Percentiles rank a stretch among this genome's conserved stretches.
These are phyloP conservation scores for Podarcis raffonei DNA, from an alignment of 2,113 vertebrate genomes.

Conservation along the genomic window DNA sequence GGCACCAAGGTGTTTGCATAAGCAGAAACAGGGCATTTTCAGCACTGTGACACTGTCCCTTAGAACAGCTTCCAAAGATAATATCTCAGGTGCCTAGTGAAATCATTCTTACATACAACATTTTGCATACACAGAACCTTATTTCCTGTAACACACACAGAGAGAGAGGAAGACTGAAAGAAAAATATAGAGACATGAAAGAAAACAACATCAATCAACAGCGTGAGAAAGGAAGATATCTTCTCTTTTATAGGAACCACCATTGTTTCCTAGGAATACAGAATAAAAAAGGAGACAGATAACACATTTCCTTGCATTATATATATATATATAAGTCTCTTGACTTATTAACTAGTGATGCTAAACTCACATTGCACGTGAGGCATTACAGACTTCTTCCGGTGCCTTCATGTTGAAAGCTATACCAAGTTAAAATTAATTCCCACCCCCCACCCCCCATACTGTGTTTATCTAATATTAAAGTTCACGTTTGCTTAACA, in stretches of 20 bases:
- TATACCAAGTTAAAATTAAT: constrained; percentile 70
- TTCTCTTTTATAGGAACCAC: constrained; percentile 71
- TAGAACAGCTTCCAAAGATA: constrained; percentile 63
- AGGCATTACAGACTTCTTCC: constrained; percentile 57
- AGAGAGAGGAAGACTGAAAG: constrained; percentile 29
- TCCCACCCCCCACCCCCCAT: constrained; percentile 76
- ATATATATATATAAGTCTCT: constrained; percentile 70
- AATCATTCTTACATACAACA: constrained; percentile 52
- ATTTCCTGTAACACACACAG: constrained; percentile 64
- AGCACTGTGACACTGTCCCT: constrained; percentile 50
- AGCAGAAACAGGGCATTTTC: constrained; percentile 51
- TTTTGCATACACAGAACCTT: constrained; percentile 62
- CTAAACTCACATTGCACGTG: constrained; percentile 60
- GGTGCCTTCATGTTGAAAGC: constrained; percentile 71
- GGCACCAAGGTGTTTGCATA: constrained; percentile 37
- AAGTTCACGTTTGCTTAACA: constrained; percentile 83
- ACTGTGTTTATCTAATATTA: constrained; percentile 78
- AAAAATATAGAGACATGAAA: constrained; percentile 68
- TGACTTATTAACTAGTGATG: constrained; percentile 72
- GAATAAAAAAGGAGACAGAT: constrained; percentile 62
- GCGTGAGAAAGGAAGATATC: constrained; percentile 69
- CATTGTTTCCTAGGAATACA: constrained; percentile 75
- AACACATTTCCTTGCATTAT: constrained; percentile 74
- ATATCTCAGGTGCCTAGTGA: constrained; percentile 64
- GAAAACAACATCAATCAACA: constrained; percentile 66